Conservation (phyloP, 2,797 vertebrate species). For the Spinus olivaceus region DNA sequence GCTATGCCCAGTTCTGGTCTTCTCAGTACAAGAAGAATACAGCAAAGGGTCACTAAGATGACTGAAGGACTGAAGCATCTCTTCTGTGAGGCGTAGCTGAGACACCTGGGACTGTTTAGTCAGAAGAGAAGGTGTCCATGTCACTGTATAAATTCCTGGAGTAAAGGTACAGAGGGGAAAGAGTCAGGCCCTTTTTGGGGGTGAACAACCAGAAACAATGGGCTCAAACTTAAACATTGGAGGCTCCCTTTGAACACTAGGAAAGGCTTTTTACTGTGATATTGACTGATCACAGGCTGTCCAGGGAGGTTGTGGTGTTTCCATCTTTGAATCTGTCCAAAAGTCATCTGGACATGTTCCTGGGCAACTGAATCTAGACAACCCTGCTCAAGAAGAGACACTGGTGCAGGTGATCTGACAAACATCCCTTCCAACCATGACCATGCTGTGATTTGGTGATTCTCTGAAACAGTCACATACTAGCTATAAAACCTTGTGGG, state of each 20-base stretch:
- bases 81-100: background rate
- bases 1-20: background rate
- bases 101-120: background rate
- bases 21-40: background rate
- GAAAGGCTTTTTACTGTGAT: background rate
- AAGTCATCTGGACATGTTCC: background rate
- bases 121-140: rapidly evolving
- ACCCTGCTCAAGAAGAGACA: rapidly evolving
- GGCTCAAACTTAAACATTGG: background rate
- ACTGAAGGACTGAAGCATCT: background rate
- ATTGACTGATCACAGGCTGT: background rate
- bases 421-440: background rate
- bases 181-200: background rate
- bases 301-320: background rate
- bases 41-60: background rate
- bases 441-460: background rate
- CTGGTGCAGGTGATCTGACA: background rate
- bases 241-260: background rate
- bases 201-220: background rate
- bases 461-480: background rate
- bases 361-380: background rate
- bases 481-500: background rate
- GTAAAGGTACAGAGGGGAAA: background rate
- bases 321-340: background rate
- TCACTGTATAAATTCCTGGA: background rate